Evolutionary conservation across 2,888 invertebrate genomes (phyloP).

Genomic region (Ennomos erosarius): DNA sequence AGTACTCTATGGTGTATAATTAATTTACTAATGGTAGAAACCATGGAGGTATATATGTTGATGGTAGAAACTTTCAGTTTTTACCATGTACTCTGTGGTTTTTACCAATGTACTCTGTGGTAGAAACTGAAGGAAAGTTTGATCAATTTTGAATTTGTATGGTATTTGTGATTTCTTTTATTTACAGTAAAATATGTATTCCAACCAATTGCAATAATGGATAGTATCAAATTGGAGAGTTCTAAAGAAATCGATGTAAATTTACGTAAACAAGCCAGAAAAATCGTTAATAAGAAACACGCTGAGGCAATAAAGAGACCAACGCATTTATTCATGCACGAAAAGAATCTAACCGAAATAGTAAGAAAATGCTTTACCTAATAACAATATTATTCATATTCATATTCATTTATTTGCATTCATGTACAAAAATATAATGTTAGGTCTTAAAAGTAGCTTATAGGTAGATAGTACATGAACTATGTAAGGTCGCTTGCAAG

Average conservation of each 20-base stretch:
- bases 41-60: no score
- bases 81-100: no score
- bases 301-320: constrained; percentile 58
- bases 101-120: no score
- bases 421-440: no score
- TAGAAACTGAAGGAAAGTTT: constrained; percentile 44
- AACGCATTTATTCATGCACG: constrained; percentile 85
- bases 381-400: no score
- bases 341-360: constrained; percentile 83
- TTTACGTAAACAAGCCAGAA: constrained; percentile 70
- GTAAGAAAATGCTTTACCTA: constrained; percentile 70
- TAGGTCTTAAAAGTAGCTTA: no score
- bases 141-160: constrained; percentile 40
- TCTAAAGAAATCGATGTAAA: constrained; percentile 61
- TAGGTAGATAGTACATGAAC: no score
- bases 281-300: constrained; percentile 61
- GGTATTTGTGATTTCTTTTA: constrained; percentile 3
- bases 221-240: constrained; percentile 43
- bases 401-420: no score
- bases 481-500: no score
- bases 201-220: constrained; percentile 16
- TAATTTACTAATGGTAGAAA: no score
- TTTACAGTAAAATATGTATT: constrained; percentile 6
- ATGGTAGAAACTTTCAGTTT: no score
- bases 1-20: no score